These are phyloP conservation scores for Tiaroga cobitis DNA, from an alignment of 2,797 vertebrate genomes.

Conservation along the genomic window DNA sequence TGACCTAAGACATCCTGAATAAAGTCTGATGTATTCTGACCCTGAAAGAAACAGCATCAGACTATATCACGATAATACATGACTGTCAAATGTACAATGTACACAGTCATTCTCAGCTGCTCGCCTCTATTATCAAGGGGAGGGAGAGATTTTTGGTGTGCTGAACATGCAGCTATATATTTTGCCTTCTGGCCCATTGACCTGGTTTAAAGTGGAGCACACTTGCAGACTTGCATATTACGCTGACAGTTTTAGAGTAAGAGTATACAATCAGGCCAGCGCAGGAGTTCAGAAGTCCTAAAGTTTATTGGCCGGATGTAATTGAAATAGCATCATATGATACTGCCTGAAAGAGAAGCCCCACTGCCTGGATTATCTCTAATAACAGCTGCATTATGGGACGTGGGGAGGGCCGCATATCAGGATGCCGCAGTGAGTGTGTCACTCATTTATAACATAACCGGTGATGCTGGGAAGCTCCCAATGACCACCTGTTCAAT, in stretches of 20 bases:
- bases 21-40: neutral
- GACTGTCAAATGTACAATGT: neutral
- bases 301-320: constrained; percentile 36
- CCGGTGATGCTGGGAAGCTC: constrained; percentile 11
- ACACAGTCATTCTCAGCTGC: constrained; percentile 28
- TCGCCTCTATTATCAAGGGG: constrained; percentile 1
- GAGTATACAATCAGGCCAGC: constrained; percentile 15
- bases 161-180: constrained; percentile 10
- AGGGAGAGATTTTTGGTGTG: neutral
- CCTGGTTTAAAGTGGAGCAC: constrained; percentile 27
- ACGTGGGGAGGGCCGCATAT: constrained; percentile 8
- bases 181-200: constrained; percentile 34
- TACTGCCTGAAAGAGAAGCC: constrained; percentile 16
- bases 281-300: neutral
- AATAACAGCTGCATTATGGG: constrained; percentile 41
- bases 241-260: constrained; percentile 21
- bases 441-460: constrained; percentile 40
- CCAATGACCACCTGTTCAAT: constrained; percentile 36
- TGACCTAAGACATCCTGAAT: neutral
- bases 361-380: constrained; percentile 27
- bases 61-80: neutral
- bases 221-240: constrained; percentile 16
- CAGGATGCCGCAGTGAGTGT: constrained; percentile 6
- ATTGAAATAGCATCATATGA: constrained; percentile 41
- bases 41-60: neutral